A percentile compares a stretch with the other conserved stretches of the same genome.
Conservation (phyloP, 1,140 invertebrate genomes). For the Heliconius nattereri region DNA sequence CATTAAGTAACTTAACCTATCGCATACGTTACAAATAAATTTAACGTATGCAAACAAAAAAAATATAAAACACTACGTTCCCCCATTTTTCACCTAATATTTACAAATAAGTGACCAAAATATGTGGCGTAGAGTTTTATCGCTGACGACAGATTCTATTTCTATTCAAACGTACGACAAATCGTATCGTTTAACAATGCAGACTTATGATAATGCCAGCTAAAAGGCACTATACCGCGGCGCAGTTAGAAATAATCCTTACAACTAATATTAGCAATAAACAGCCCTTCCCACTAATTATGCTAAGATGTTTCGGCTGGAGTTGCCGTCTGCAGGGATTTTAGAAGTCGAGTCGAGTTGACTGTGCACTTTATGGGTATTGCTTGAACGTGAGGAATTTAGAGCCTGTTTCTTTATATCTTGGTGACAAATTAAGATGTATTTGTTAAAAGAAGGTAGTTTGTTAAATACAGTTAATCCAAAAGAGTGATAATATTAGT, state of each 20-base stretch:
- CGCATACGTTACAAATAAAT: too few relatives aligned
- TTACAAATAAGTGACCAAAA: too few relatives aligned
- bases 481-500: too few relatives aligned
- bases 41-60: too few relatives aligned
- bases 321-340: constrained; percentile 62
- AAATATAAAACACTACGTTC: too few relatives aligned
- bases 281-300: constrained; percentile 74
- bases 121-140: too few relatives aligned
- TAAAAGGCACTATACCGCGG: constrained; percentile 56
- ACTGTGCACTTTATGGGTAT: constrained; percentile 41
- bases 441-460: not conserved
- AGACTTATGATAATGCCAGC: constrained; percentile 67
- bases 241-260: constrained; percentile 66
- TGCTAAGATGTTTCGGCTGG: constrained; percentile 69
- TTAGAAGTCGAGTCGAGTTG: constrained; percentile 41
- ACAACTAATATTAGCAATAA: constrained; percentile 79
- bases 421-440: not conserved
- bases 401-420: constrained; percentile 5
- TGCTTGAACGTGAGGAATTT: constrained; percentile 11
- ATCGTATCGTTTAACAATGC: constrained; percentile 18
- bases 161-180: not conserved
- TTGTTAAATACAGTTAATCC: not conserved
- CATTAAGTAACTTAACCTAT: too few relatives aligned
- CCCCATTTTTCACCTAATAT: too few relatives aligned
- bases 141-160: not conserved